Evolutionary conservation across 2,888 invertebrate species (phyloP), one percentile per base, ranked within the genome.

Genomic region (Nephrotoma guestfalica): DNA sequence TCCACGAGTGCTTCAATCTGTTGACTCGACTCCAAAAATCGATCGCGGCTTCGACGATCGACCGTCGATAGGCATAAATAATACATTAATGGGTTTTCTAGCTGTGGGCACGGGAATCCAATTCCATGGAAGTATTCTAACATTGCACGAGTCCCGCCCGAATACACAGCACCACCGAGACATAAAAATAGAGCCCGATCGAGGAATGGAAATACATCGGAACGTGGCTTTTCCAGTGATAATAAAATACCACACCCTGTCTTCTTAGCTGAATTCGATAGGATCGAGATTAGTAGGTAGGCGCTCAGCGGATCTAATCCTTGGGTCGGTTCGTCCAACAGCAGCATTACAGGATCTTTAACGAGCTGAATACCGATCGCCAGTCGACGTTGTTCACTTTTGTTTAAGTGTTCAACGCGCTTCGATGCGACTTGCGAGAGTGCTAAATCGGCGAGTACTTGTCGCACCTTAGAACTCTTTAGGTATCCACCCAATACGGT

Each of bases 1-100:
- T 98, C 97, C 0, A 98, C 97, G 15, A 98, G 91, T 0, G 97
- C 96, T 3, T 97, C 95, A 88, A 98, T 98, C 91, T 98, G 98
- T 89, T 97, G 96, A 90, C 97, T 97, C 0, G 98, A 98, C 90
- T 98, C 97, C 83, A 97, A 93, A 90, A 99, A 98, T 41, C 98
- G 93, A 90, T 98, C 98, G 13, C 98, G 93, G 0, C 98, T 97
- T 57, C 93, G 90, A 42, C 94, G 90, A 90, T 94, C 94, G 18
- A 94, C 94, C 1, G 94, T 94, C 87, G 94, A 94, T 15, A 94
- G 90, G 88, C 94, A 94, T 86, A 94, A 92, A 90, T 98, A 99
- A 91, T 98, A 99, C 96, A 98, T 98, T n/a, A 99, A 93, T 0
- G 99, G 99, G 91, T 99, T 99, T 90, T 99, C 99, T 86, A 98